Evolutionary conservation across 2,797 vertebrate genomes (phyloP).

Genomic region (Poeciliopsis paucimaculata): DNA sequence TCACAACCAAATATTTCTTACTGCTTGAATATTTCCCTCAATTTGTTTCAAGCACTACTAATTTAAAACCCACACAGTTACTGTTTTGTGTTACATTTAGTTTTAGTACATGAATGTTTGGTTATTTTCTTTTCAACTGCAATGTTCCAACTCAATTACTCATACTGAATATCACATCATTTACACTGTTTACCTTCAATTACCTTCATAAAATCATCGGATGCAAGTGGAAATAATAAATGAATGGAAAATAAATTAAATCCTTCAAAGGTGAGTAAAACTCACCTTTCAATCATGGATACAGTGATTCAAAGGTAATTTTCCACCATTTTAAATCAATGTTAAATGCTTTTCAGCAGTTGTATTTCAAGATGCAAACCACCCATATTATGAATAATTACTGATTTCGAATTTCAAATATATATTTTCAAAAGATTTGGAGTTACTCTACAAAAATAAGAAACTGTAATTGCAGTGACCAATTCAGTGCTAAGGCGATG

Average conservation of each 20-base stretch:
- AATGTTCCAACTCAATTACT: background rate
- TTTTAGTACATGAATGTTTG: background rate
- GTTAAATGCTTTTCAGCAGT: background rate
- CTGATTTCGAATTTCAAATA: background rate
- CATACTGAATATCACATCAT: background rate
- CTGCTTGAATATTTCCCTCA: background rate
- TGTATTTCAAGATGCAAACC: background rate
- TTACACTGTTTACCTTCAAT: background rate
- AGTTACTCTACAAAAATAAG: too few species aligned
- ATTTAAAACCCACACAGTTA: background rate
- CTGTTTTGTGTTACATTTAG: background rate
- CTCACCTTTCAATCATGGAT: too few species aligned
- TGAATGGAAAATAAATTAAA: background rate
- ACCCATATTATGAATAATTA: background rate
- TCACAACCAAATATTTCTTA: background rate
- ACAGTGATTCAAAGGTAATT: background rate
- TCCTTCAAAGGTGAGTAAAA: background rate
- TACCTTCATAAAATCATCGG: background rate
- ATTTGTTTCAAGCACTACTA: background rate
- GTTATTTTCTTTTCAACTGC: background rate
- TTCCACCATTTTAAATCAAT: background rate
- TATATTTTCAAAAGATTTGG: too few species aligned
- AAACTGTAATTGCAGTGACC: too few species aligned
- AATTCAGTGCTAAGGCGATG: too few species aligned
- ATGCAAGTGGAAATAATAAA: background rate